Conservation (phyloP, 1,140 invertebrate species). For the Diabrotica virgifera region DNA sequence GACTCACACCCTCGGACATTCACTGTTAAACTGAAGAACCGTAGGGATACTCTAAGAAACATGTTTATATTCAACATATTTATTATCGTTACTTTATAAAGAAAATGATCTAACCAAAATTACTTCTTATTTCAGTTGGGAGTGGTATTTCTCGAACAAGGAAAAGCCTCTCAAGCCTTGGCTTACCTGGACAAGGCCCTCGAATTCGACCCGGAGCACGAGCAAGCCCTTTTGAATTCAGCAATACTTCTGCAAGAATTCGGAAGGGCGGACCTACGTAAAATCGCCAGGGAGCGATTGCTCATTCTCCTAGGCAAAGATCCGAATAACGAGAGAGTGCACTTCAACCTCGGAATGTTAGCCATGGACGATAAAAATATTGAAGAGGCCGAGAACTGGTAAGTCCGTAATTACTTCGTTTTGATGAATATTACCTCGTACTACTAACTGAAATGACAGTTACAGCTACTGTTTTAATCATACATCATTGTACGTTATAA, state of each 20-base stretch:
- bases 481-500: too few relatives aligned
- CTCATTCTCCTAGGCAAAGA: constrained; percentile 79
- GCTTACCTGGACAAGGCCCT: constrained; percentile 91
- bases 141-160: constrained; percentile 90
- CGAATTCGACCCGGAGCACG: constrained; percentile 89
- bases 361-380: constrained; percentile 92
- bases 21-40: too few relatives aligned
- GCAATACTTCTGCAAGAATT: constrained; percentile 91
- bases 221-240: constrained; percentile 92
- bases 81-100: neutral
- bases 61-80: neutral
- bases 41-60: too few relatives aligned
- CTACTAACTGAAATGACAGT: too few relatives aligned
- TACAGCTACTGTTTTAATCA: too few relatives aligned
- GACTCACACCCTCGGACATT: too few relatives aligned
- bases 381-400: constrained; percentile 81
- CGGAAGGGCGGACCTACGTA: constrained; percentile 72
- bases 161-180: constrained; percentile 84
- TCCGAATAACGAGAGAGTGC: constrained; percentile 79
- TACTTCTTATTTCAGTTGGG: constrained; percentile 66
- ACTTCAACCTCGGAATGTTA: constrained; percentile 90
- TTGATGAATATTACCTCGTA: too few relatives aligned
- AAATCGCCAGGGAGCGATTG: constrained; percentile 74
- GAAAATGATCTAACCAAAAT: too few relatives aligned
- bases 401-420: neutral